These are phyloP conservation scores for Martes flavigula DNA, from an alignment of 2,797 vertebrate species.

Conservation along the genomic window DNA sequence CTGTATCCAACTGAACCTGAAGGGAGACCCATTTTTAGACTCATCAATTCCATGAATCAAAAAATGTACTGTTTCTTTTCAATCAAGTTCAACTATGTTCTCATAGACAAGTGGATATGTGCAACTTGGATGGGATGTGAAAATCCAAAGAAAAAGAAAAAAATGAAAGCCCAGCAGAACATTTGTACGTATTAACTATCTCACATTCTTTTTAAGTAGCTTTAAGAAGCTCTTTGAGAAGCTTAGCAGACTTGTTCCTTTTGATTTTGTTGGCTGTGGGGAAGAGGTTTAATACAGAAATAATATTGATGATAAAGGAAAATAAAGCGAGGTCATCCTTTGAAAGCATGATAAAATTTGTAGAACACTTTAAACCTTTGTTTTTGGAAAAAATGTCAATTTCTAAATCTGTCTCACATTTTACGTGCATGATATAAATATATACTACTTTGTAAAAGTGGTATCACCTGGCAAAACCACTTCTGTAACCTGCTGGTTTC, in stretches of 20 bases:
- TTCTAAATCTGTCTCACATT: not conserved
- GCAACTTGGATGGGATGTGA: not conserved
- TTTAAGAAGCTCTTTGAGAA: not conserved
- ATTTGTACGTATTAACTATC: not conserved
- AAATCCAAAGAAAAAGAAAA: not conserved
- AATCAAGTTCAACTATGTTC: not conserved
- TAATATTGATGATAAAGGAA: not conserved
- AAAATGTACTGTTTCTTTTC: not conserved
- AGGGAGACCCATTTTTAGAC: not conserved
- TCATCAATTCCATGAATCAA: not conserved
- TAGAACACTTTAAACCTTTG: not conserved
- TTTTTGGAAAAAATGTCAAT: not conserved
- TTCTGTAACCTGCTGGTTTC: not conserved
- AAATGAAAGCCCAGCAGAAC: not conserved
- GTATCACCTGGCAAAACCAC: not conserved
- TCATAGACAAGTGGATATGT: not conserved
- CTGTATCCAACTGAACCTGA: not conserved
- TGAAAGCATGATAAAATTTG: slow-evolving; percentile 3
- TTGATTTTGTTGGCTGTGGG: not conserved
- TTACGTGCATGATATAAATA: not conserved
- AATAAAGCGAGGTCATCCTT: not conserved
- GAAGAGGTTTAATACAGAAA: not conserved
- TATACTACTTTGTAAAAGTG: not conserved
- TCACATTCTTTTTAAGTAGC: not conserved
- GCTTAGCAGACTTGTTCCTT: not conserved